Evolutionary conservation across 1,140 invertebrate genomes (phyloP), one percentile per base, ranked within the genome.

Genomic region (Drosophila repleta): DNA sequence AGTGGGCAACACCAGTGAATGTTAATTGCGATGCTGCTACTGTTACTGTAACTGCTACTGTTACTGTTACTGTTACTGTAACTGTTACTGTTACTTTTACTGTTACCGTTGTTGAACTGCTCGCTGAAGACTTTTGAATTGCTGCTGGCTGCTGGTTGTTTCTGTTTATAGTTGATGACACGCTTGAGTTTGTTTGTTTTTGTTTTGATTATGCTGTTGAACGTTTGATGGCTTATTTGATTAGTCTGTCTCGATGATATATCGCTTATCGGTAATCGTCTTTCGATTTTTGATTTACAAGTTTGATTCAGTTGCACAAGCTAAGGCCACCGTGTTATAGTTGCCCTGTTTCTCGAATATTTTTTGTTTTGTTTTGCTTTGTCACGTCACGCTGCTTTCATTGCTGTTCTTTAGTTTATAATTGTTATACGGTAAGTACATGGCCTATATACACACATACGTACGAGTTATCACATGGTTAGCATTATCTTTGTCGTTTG

Each of bases 381-480:
- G 48, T 52, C 57, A 41, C 57, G 61, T 29, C 29, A 29, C 29
- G 29, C 8, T 29, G 29, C 29, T 29, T 49, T 70, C 41, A 62
- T 65, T 49, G 55, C 41, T 66, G 65, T 84, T 73, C 76, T 55
- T 43, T 69, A 70, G 82, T 80, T 76, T 77, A 87, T 82, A 82
- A 66, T 68, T 76, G 65, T 62, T 77, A 60, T 66, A 64, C 60
- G 77, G 77, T 85, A 64, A 68, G 69, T 85, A 85, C 82, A 79
- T 88, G 69, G 72, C 75, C 69, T 72, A 72, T 72, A 60, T 72
- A 72, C 69, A 72, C 69, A 72, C 64, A 72, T 87, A 82, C 82
- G 82, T 87, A 82, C 74, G 66, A 79, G 52, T 87, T 87, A 87
- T 87, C 82, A 87, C 82, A 87, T 85, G 35, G 69, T 85, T 85